Base-by-base conservation (phyloP, 2,888 invertebrate species). In the Monopis laevigella region DNA sequence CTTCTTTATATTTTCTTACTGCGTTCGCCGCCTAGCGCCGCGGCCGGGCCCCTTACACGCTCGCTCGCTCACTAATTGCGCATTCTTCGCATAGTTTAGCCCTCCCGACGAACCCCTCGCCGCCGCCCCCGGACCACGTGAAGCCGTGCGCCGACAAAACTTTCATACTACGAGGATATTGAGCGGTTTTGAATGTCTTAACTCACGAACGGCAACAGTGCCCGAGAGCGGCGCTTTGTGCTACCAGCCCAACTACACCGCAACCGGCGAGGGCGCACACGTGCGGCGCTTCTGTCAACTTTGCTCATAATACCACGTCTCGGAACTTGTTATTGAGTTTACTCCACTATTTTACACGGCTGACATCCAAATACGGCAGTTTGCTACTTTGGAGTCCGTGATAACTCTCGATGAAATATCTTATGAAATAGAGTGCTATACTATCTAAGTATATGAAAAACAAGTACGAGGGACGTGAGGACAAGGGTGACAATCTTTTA, bases 21-120 rank as follows among this genome's bases (percentile, higher is more conserved):
- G 84, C 82, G 73, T 77, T 77, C 77, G 40, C 29, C 29, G 53
- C 56, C 71, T 74, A 62, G 72, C 72, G 70, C 69, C 75, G 69
- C 78, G 80, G 81, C 82, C 80, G 83, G 84, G 83, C 85, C 78
- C 77, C 81, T 73, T 82, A 82, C 82, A 82, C 82, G 84, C 85
- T 84, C 85, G 87, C 84, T 85, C 86, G 87, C 86, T 89, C 91
- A 91, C 92, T 92, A 92, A 93, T 93, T 92, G 92, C 91, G 90
- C 92, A 93, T 92, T 93, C 92, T 91, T 92, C 89, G 90, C 92
- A 92, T 92, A 92, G 92, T 92, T 92, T 90, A 88, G 87, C 85
- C 85, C 87, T 86, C 85, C 84, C 75, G 77, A 74, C 82, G 77
- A 64, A 65, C 82, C 82, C 82, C 73, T 67, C 78, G 70, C 75